phyloP scores from a whole-genome alignment of 2,888 invertebrate genomes.

The Bellardia bayeri region DNA sequence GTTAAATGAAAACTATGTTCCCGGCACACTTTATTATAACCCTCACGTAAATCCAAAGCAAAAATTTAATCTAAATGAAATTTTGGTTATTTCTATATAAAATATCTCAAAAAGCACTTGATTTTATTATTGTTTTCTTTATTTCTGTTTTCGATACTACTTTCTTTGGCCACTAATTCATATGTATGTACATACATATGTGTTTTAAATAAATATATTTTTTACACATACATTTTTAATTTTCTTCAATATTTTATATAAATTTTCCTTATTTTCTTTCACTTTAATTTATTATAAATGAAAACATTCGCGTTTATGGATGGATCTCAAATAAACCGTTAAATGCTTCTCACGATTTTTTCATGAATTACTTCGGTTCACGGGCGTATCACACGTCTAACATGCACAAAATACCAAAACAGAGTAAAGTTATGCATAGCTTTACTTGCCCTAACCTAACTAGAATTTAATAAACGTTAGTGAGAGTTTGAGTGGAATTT shows the following conservation, averaged over 20 bases:
- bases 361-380: background rate
- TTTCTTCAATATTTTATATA: slow-evolving; percentile 8
- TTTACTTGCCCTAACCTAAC: slow-evolving; percentile 39
- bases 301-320: slow-evolving; percentile 18
- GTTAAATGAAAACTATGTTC: background rate
- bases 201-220: background rate
- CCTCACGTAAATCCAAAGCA: background rate
- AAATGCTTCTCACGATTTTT: slow-evolving; percentile 30
- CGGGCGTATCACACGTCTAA: slow-evolving; percentile 41
- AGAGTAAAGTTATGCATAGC: slow-evolving; percentile 60
- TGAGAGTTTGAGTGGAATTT: slow-evolving; percentile 61
- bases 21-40: background rate
- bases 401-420: slow-evolving; percentile 56
- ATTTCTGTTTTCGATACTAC: background rate
- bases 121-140: slow-evolving; percentile 5
- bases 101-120: background rate
- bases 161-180: background rate
- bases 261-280: background rate
- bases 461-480: slow-evolving; percentile 54
- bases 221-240: background rate
- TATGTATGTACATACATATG: background rate
- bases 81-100: background rate
- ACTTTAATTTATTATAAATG: background rate
- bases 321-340: slow-evolving; percentile 21
- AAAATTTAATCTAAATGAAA: background rate